Conservation (phyloP, 2,797 vertebrate species). For the Argya squamiceps region DNA sequence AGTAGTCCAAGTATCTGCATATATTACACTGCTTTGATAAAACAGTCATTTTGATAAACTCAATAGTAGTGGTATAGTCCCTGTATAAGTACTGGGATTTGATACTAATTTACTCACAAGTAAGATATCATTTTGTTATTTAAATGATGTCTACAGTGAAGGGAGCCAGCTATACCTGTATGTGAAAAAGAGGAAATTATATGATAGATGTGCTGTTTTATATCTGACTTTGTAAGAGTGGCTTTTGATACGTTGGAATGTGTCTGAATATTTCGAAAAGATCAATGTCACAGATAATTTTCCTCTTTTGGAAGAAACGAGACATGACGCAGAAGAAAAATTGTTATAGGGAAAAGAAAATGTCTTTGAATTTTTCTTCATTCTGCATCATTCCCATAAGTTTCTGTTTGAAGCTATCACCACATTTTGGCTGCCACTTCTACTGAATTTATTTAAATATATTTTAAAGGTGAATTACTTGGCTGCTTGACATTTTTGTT, state of each 20-base stretch:
- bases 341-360: background rate
- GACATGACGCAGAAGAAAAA: background rate
- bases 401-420: background rate
- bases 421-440: background rate
- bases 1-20: constrained; percentile 3
- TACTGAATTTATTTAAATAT: background rate
- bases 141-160: background rate
- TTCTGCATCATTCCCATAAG: background rate
- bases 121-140: background rate
- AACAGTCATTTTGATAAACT: background rate
- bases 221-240: background rate
- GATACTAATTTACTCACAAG: background rate
- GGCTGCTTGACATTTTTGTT: background rate
- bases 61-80: background rate
- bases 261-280: background rate
- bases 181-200: background rate
- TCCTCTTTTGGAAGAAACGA: background rate
- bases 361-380: background rate
- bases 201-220: background rate
- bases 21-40: background rate
- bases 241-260: background rate
- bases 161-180: background rate
- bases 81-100: background rate
- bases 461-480: constrained; percentile 4
- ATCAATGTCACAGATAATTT: background rate